Base-by-base conservation (phyloP, 2,797 vertebrate species). In the Cyprinodon diabolis region DNA sequence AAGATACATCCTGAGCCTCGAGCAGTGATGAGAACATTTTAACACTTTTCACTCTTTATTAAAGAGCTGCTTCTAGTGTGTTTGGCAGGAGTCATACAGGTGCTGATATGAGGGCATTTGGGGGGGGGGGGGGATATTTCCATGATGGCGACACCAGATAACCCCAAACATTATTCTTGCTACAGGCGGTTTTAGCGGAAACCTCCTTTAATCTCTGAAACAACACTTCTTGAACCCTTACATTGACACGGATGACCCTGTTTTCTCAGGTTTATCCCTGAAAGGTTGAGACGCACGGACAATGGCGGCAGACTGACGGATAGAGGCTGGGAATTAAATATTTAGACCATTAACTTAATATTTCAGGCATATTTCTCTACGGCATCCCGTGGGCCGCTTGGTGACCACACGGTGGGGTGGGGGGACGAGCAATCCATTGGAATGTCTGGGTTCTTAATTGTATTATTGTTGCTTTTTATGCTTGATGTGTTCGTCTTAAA, bases 141-240 rank as follows among this genome's bases (percentile, higher is more conserved):
- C 83, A 79, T 60, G 71, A 74, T 62, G 65, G 45, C 78, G 81
- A 79, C 76, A 76, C 69, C 15, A 56, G 71, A 83, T 76, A 81
- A 77, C 73, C 78, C 67, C 72, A 69, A 82, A 82, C 84, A 40
- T 47, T 5, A 1, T 47, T 74, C 43, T 68, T 21, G 68, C 79
- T 66, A 62, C 40, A 40, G 75, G 82, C 73, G 35, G n/a, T 5
- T 21, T 72, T 25, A 23, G 17, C 15, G 69, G 78, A 81, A 85
- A 74, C 56, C 51, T 78, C 80, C 51, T 71, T 17, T 15, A 2
- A 12, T 1, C 52, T 37, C 68, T 63, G 40, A 45, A 63, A 63
- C 72, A 77, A 69, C 79, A 71, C 51, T 35, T 37, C 7, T 55
- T 43, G 58, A 86, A 76, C 73, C 78, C 9, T 76, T 72, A 48